Base-by-base conservation (phyloP, 2,113 vertebrate genomes). In the Anarhynchus alexandrinus region DNA sequence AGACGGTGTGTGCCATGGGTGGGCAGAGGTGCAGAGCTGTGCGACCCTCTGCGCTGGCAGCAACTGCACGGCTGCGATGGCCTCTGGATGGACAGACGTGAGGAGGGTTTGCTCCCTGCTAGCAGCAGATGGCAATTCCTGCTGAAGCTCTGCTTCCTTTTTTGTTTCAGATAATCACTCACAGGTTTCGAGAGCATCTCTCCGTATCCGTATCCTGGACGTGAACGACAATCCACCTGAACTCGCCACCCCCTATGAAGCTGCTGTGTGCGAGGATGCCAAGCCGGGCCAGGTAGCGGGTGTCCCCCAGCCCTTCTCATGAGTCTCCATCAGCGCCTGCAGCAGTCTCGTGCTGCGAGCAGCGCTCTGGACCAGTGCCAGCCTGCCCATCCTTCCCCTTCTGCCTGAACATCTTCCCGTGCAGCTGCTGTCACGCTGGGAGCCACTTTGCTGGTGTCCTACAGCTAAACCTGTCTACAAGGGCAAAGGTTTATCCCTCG, bases 171-270 rank as follows among this genome's bases (percentile, higher is more conserved):
- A 99, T 97, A 99, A 99, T 94, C 98, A 98, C 30, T 98, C 98
- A 8, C 99, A 99, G 98, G 98, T 98, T 4, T 99, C 99, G 3
- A 98, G 98, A 93, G 98, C 98, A 2, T 97, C 97, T 32, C 98
- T 99, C 57, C 98, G 98, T 72, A 99, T 99, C 94, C 99, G 99
- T 34, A 99, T 99, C 97, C 98, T 99, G 97, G 99, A 99, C 3
- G 99, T 99, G 72, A 99, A 99, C 1, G 99, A 99, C 97, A 99
- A 99, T 88, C 99, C 99, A 1, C 99, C 99, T 0, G 99, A 99
- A 76, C 98, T 99, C 45, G 99, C 99, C 90, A 99, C 99, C 6
- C 99, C 99, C 0, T 99, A 99, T 0, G 99, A 99, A 96, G 99
- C 99, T 2, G 98, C 99, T 0, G 98, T 99, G 88, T 99, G 99